Percentiles rank a stretch among this genome's conserved stretches.
These are phyloP conservation scores for Chunga burmeisteri DNA, from an alignment of 2,113 vertebrate species.

Conservation along the genomic window DNA sequence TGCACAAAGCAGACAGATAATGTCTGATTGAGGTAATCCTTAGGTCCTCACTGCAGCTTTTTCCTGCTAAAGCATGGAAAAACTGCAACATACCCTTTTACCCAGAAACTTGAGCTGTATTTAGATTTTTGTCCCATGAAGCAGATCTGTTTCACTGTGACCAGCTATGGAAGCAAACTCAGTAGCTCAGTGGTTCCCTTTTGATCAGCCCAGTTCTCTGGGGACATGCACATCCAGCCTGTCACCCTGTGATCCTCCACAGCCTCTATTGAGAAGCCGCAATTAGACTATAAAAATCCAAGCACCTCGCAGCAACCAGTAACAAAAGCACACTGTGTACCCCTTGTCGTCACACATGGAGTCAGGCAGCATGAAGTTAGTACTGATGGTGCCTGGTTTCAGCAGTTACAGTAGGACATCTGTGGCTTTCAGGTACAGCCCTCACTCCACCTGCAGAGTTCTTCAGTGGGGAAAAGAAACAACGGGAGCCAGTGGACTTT, in stretches of 20 bases:
- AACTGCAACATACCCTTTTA: not conserved
- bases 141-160: not conserved
- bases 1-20: not conserved
- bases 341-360: not conserved
- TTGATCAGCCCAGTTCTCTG: not conserved
- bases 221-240: not conserved
- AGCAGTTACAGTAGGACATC: not conserved
- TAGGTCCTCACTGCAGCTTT: not conserved
- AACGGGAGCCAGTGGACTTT: not conserved
- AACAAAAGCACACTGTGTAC: not conserved
- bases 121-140: not conserved
- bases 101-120: not conserved
- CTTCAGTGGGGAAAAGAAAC: not conserved
- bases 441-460: not conserved
- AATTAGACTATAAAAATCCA: not conserved
- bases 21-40: not conserved
- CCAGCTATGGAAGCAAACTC: not conserved
- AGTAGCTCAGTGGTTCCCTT: not conserved
- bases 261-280: not conserved
- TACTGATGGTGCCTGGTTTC: not conserved
- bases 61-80: not conserved
- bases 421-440: conserved; percentile 7
- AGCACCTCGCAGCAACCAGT: not conserved
- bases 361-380: not conserved
- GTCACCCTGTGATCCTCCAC: not conserved